phyloP scores from a whole-genome alignment of 2,797 vertebrate genomes.

The Halcyon smyrnensis region DNA sequence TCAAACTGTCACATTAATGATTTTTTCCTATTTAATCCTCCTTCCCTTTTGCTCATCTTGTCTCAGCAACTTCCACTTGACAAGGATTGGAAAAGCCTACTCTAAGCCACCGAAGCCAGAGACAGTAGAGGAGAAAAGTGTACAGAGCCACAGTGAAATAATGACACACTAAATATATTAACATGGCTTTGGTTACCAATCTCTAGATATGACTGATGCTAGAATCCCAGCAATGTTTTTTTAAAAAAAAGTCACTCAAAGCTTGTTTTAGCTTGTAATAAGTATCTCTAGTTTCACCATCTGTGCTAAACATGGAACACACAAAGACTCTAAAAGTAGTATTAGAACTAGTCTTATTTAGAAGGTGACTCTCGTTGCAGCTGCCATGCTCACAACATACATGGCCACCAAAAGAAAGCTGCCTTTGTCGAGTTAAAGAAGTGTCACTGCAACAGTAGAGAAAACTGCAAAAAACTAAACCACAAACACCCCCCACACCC shows the following conservation, averaged over 20 bases:
- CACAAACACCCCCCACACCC: neutral
- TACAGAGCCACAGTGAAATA: neutral
- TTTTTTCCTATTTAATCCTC: conserved; percentile 6
- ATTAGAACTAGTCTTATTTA: neutral
- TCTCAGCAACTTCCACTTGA: neutral
- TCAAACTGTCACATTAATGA: neutral
- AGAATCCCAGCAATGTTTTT: neutral
- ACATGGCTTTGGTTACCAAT: neutral
- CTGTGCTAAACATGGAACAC: neutral
- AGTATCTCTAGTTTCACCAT: neutral
- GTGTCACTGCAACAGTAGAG: neutral
- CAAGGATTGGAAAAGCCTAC: neutral
- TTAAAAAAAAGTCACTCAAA: neutral
- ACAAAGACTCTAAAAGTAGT: neutral
- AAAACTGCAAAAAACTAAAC: too few relatives aligned
- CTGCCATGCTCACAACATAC: neutral
- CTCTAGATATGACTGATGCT: too few relatives aligned
- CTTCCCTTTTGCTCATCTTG: neutral
- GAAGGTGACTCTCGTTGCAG: neutral
- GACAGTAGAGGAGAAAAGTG: neutral
- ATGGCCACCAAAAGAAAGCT: neutral
- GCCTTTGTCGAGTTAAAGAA: neutral
- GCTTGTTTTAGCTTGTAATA: neutral
- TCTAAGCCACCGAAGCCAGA: neutral
- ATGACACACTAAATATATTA: neutral